A percentile compares a stretch with the other conserved stretches of the same genome.
phyloP scores from a whole-genome alignment of 2,797 vertebrate genomes.

The Threskiornis aethiopicus region DNA sequence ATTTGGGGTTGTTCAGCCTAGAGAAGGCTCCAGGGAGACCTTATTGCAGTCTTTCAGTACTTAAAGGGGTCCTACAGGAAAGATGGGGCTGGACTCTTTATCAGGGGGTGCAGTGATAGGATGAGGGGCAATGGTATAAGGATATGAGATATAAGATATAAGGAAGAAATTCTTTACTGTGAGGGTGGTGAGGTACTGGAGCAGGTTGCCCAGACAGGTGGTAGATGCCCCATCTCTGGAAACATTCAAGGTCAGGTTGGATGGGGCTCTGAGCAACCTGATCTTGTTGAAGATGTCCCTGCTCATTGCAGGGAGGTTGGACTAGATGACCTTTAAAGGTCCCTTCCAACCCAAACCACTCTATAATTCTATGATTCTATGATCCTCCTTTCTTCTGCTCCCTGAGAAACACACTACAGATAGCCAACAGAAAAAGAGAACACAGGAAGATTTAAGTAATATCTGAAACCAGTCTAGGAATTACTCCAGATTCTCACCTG shows the following conservation, averaged over 20 bases:
- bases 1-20: not conserved
- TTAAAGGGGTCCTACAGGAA: not conserved
- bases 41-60: not conserved
- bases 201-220: not conserved
- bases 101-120: not conserved
- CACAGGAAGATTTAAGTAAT: not conserved
- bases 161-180: not conserved
- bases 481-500: not conserved
- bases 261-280: not conserved
- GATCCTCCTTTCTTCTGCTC: not conserved
- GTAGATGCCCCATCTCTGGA: not conserved
- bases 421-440: not conserved
- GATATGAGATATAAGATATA: no score
- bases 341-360: not conserved
- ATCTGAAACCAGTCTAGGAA: not conserved
- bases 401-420: not conserved
- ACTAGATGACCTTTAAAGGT: not conserved
- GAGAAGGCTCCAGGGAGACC: not conserved
- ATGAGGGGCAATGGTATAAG: not conserved
- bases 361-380: not conserved
- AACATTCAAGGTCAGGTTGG: not conserved
- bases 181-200: not conserved
- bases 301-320: not conserved
- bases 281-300: not conserved
- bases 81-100: not conserved